Evolutionary conservation across 2,797 vertebrate genomes (phyloP), one percentile per base, ranked within the genome.

Genomic region (Melanotaenia trifasciata): DNA sequence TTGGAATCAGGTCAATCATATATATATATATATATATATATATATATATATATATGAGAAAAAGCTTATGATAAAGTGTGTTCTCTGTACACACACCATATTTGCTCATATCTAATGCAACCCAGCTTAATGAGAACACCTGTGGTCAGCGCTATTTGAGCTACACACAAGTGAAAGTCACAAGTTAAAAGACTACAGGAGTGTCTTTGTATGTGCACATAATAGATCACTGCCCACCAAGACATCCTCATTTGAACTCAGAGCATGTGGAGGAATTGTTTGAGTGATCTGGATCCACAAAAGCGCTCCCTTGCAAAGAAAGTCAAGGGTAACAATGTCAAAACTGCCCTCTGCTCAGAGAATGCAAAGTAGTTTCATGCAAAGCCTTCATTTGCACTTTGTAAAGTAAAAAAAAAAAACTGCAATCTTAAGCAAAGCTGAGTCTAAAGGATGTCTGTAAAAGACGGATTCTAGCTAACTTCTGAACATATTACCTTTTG

Each of bases 91-190:
- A 74, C 54, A 24, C 66, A 67, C 61, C 22, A 22, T 33, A 64
- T 59, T 66, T 74, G 45, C 64, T 79, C 35, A 72, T 50, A 57
- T 89, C 79, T 88, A 80, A 88, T 79, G 77, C 71, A 89, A 75
- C 59, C 51, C 57, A 63, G 78, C 83, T 82, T 93, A 93, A 94
- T 92, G 86, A 93, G 91, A 88, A 92, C 89, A 92, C 90, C 84
- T 77, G 80, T 81, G 90, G 87, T 90, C 84, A 91, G 78, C 69
- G 32, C 36, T 38, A 28, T 72, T 78, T 77, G n/a, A 74, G 74
- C 56, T 70, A 53, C 58, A 69, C 64, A 59, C 53, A 63, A 78
- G 72, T 58, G 13, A 87, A 71, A 79, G 58, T 58, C 7, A 38
- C 16, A 57, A 77, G 32, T 83, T 59, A 70, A 83, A 76, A 76